These are phyloP conservation scores for Ptychodera flava DNA, from an alignment of 35 echinoderm and acorn worm genomes.

Conservation along the genomic window DNA sequence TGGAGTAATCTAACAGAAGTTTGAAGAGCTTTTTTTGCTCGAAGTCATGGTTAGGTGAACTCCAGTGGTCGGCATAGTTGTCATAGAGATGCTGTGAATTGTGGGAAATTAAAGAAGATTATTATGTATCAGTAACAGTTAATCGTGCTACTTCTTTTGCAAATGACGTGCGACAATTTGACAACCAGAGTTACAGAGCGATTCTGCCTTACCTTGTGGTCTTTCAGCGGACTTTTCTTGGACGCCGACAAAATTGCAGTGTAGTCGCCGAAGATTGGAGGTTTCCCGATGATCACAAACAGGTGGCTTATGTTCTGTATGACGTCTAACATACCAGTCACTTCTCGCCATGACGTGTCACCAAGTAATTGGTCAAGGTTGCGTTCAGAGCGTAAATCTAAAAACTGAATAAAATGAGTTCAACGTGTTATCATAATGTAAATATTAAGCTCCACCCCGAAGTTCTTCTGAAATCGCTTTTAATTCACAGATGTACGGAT, in stretches of 20 bases:
- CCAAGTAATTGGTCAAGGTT: background rate
- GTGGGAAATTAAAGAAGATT: no score
- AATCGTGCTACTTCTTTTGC: no score
- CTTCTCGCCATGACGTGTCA: background rate
- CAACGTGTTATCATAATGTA: no score
- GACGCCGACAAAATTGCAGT: background rate
- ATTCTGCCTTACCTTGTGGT: background rate
- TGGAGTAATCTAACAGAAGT: background rate
- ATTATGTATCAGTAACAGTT: no score
- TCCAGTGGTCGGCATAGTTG: background rate
- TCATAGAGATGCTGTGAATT: background rate
- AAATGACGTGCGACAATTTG: no score
- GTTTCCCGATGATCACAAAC: background rate
- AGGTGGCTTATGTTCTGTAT: background rate
- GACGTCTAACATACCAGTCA: background rate
- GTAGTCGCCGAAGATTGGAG: background rate
- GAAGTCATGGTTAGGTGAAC: background rate
- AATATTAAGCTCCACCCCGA: no score
- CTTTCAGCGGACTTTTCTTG: background rate
- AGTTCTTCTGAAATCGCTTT: no score
- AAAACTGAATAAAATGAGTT: background rate
- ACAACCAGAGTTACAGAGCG: no score
- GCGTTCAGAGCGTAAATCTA: background rate
- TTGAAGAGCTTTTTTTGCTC: background rate
- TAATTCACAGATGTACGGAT: no score